phyloP scores from a whole-genome alignment of 2,797 vertebrate species.

The Helostoma temminkii region DNA sequence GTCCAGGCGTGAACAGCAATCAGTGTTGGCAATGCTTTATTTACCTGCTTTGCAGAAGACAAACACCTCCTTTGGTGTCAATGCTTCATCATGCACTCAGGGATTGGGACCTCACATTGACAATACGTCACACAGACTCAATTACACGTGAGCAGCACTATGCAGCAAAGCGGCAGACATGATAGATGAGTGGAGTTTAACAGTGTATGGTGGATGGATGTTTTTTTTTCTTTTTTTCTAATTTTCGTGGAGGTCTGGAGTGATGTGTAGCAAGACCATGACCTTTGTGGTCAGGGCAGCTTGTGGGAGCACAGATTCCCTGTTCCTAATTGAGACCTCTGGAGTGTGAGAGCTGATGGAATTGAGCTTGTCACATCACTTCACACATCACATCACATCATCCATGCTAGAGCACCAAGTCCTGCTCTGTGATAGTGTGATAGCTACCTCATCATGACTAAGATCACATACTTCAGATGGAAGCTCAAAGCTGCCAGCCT shows the following conservation, averaged over 20 bases:
- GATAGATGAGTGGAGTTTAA: constrained; percentile 28
- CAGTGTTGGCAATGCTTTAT: constrained; percentile 68
- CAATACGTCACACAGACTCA: constrained; percentile 30
- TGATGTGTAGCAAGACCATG: constrained; percentile 47
- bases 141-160: constrained; percentile 36
- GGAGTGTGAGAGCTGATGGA: constrained; percentile 73
- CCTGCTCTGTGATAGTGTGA: constrained; percentile 66
- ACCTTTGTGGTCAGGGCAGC: constrained; percentile 62
- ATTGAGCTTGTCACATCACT: constrained; percentile 68
- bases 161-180: constrained; percentile 24
- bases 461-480: constrained; percentile 53
- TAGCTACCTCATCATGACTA: constrained; percentile 49
- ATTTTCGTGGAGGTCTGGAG: constrained; percentile 32
- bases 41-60: constrained; percentile 71
- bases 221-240: constrained; percentile 26
- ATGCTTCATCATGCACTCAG: constrained; percentile 36
- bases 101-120: constrained; percentile 39
- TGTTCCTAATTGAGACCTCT: constrained; percentile 73
- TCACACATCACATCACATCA: constrained; percentile 73
- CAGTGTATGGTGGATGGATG: background rate
- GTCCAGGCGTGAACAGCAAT: constrained; percentile 53
- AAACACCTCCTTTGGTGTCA: constrained; percentile 55
- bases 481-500: constrained; percentile 56
- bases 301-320: constrained; percentile 49
- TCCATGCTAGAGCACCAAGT: constrained; percentile 63